phyloP scores from a whole-genome alignment of 1,140 invertebrate genomes.

The Prorops nasuta region DNA sequence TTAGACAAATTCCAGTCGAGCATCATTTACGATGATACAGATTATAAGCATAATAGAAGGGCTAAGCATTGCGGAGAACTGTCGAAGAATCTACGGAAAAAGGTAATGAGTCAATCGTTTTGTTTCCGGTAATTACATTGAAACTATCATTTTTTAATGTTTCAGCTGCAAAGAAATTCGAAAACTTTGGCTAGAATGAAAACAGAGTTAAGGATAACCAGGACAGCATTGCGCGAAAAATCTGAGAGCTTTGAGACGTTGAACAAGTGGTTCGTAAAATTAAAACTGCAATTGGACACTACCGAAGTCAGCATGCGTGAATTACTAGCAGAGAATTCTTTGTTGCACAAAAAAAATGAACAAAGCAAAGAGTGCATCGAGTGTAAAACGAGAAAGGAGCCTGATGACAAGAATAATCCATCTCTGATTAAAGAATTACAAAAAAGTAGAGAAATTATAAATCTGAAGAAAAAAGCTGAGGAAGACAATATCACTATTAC shows the following conservation, averaged over 20 bases:
- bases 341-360: slow-evolving; percentile 23
- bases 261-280: slow-evolving; percentile 16
- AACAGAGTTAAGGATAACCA: slow-evolving; percentile 12
- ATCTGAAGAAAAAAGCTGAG: slow-evolving; percentile 28
- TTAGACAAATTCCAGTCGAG: slow-evolving; percentile 23
- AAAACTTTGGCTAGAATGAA: slow-evolving; percentile 18
- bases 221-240: slow-evolving; percentile 13
- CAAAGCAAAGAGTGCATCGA: slow-evolving; percentile 24
- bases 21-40: not conserved
- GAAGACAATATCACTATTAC: slow-evolving; percentile 18
- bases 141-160: not conserved
- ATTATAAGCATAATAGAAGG: not conserved
- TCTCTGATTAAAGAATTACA: slow-evolving; percentile 12
- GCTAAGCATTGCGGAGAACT: slow-evolving; percentile 15
- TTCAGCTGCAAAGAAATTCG: slow-evolving; percentile 14
- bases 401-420: slow-evolving; percentile 12
- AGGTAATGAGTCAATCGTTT: slow-evolving; percentile 14
- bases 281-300: slow-evolving; percentile 22
- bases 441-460: slow-evolving; percentile 19
- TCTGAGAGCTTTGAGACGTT: slow-evolving; percentile 17
- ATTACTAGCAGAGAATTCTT: slow-evolving; percentile 20
- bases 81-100: slow-evolving; percentile 13
- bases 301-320: slow-evolving; percentile 22
- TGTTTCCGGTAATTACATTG: not conserved
- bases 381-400: slow-evolving; percentile 10